A percentile compares a stretch with the other conserved stretches of the same genome.
Evolutionary conservation across 2,888 invertebrate genomes (phyloP).

Genomic region (Himalopsyche kuldschensis): DNA sequence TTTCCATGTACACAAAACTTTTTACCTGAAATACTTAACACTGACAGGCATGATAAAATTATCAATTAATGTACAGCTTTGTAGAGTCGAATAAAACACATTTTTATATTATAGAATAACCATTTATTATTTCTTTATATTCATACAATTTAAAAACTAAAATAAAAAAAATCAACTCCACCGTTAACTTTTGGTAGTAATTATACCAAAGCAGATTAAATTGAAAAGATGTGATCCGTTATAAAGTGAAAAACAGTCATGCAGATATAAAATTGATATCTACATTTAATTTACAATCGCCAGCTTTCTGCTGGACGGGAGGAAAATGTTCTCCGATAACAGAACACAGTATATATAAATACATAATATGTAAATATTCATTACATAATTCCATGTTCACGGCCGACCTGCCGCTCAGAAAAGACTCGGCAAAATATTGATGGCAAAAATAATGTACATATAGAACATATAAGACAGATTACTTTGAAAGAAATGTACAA

Average conservation of each 20-base stretch:
- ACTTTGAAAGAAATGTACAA: neutral
- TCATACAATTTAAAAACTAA: conserved; percentile 33
- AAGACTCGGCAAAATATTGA: neutral
- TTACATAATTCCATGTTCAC: neutral
- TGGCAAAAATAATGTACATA: neutral
- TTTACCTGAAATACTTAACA: too few relatives aligned
- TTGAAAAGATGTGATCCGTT: neutral
- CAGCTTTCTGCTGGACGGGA: neutral
- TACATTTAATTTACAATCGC: conserved; percentile 23
- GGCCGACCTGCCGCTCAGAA: neutral
- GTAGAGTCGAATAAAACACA: neutral
- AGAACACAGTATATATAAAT: neutral
- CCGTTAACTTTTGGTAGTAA: conserved; percentile 16
- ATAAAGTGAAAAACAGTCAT: neutral
- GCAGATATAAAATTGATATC: conserved; percentile 18
- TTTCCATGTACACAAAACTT: too few relatives aligned
- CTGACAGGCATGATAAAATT: too few relatives aligned
- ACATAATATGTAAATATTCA: neutral
- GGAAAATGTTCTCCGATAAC: neutral
- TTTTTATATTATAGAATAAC: conserved; percentile 23
- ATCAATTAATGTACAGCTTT: neutral
- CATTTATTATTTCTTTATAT: conserved; percentile 33
- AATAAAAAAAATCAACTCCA: conserved; percentile 17
- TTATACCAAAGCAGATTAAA: conserved; percentile 4
- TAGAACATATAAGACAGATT: neutral